These are phyloP conservation scores for Crypturellus tataupa DNA, from an alignment of 2,797 vertebrate species.

Conservation along the genomic window DNA sequence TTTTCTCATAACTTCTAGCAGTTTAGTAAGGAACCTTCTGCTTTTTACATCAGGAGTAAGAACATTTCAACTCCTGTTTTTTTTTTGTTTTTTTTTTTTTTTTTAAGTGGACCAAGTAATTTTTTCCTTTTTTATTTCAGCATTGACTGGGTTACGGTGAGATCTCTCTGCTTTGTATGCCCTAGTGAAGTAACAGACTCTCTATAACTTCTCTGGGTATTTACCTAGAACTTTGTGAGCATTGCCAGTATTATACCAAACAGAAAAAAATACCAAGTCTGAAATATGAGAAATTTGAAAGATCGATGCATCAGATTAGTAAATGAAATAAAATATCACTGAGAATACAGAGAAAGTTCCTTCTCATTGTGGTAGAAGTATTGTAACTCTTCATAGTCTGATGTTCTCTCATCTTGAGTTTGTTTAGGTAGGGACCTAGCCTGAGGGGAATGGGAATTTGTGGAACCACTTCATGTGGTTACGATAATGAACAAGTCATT, in stretches of 20 bases:
- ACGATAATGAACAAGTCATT: not conserved
- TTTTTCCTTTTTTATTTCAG: not conserved
- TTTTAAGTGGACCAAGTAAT: not conserved
- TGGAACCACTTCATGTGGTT: not conserved
- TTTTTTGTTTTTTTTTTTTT: too few species aligned
- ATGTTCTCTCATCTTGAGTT: not conserved
- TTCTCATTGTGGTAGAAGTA: not conserved
- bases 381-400: not conserved
- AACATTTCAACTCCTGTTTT: too few species aligned
- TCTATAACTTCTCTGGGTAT: not conserved
- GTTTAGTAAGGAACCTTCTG: not conserved
- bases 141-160: not conserved
- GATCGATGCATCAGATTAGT: not conserved
- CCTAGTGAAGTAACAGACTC: not conserved
- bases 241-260: not conserved
- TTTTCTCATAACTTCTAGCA: not conserved
- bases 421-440: not conserved
- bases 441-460: not conserved
- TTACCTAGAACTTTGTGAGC: not conserved
- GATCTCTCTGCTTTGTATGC: not conserved
- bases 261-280: not conserved
- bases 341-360: not conserved
- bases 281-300: not conserved
- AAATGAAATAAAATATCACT: not conserved
- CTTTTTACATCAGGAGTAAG: not conserved